Evolutionary conservation across 2,888 invertebrate species (phyloP).

Genomic region (Lasius platythorax): DNA sequence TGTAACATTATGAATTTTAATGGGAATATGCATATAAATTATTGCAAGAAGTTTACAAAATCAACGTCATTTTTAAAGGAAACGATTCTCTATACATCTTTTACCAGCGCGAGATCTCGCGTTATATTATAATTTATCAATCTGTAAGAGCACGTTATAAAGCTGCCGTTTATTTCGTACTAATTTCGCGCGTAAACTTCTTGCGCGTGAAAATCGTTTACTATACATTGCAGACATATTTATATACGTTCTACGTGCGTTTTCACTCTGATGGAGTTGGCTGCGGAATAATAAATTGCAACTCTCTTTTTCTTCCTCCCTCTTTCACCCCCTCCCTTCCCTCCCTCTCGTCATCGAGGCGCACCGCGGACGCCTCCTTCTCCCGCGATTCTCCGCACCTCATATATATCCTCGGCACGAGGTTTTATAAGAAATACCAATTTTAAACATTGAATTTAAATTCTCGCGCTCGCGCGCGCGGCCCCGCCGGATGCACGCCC

Average conservation of each 20-base stretch:
- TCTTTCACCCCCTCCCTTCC: background rate
- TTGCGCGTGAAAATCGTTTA: constrained; percentile 35
- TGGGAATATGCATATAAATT: constrained; percentile 11
- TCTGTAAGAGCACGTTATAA: background rate
- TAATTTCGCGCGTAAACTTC: constrained; percentile 38
- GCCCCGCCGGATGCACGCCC: constrained; percentile 39
- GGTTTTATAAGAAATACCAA: constrained; percentile 74
- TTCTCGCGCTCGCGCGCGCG: constrained; percentile 60
- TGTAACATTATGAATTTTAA: constrained; percentile 27
- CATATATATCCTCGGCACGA: constrained; percentile 44
- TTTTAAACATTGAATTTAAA: constrained; percentile 79
- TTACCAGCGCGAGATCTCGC: background rate
- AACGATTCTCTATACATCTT: background rate
- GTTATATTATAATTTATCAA: background rate
- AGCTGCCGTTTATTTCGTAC: constrained; percentile 12
- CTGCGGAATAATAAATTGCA: constrained; percentile 50
- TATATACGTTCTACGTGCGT: constrained; percentile 38
- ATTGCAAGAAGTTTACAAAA: background rate
- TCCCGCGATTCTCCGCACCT: constrained; percentile 11
- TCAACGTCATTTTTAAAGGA: background rate
- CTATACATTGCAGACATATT: constrained; percentile 36
- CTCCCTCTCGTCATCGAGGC: constrained; percentile 29
- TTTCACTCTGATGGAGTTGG: constrained; percentile 41
- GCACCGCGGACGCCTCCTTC: constrained; percentile 21
- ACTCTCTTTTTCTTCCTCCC: constrained; percentile 34